Evolutionary conservation across 2,113 vertebrate genomes (phyloP).

Genomic region (Vicugna pacos): DNA sequence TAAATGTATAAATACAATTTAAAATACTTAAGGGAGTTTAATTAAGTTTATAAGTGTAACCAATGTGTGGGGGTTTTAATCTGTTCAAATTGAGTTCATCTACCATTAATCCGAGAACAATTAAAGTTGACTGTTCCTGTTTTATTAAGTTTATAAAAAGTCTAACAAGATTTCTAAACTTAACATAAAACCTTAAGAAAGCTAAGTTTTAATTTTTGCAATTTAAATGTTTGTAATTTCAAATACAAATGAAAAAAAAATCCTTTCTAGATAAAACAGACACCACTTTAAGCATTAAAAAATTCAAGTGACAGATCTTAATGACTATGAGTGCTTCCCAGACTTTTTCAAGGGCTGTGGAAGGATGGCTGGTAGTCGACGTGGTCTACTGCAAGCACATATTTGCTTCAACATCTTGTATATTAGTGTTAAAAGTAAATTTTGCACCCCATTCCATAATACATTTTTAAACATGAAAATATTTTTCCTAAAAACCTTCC

Average conservation of each 20-base stretch:
- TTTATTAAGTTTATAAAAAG: conserved; percentile 19
- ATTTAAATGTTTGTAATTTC: background rate
- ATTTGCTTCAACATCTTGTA: background rate
- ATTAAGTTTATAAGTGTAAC: conserved; percentile 52
- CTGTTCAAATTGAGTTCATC: background rate
- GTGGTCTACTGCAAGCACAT: background rate
- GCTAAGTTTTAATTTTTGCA: background rate
- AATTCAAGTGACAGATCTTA: background rate
- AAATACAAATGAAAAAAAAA: background rate
- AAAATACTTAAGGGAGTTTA: conserved; percentile 36
- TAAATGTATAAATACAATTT: conserved; percentile 25
- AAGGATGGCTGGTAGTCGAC: background rate
- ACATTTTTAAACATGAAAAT: background rate
- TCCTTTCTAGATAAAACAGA: background rate
- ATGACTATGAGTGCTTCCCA: background rate
- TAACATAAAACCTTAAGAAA: background rate
- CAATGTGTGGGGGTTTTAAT: background rate
- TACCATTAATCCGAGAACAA: background rate
- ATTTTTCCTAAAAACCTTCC: background rate
- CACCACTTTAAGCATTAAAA: background rate
- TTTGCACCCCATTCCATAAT: background rate
- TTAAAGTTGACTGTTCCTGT: background rate
- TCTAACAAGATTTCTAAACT: conserved; percentile 8
- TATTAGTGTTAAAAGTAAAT: background rate
- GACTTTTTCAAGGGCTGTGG: background rate